Conservation (phyloP, 2,797 vertebrate species). For the Danio choprae region DNA sequence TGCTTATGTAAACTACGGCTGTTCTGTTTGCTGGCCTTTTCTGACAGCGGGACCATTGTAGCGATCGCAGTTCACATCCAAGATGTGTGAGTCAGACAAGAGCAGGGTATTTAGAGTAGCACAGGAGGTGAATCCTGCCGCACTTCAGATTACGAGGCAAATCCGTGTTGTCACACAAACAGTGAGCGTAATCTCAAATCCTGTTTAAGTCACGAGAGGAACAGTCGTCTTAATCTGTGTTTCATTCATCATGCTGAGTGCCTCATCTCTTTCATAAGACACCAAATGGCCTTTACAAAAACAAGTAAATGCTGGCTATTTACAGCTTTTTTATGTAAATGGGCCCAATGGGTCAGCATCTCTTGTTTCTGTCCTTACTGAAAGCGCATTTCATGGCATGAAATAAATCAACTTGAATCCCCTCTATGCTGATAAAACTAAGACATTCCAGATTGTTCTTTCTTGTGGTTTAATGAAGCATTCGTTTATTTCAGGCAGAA, state of each 20-base stretch:
- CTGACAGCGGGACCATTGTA: slow-evolving; percentile 19
- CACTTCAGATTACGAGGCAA: slow-evolving; percentile 36
- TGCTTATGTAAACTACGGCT: slow-evolving; percentile 32
- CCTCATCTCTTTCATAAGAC: neutral
- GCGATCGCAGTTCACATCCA: slow-evolving; percentile 4
- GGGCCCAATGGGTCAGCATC: slow-evolving; percentile 10
- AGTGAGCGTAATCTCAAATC: slow-evolving; percentile 20
- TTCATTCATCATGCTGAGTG: slow-evolving; percentile 21
- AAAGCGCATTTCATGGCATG: slow-evolving; percentile 42
- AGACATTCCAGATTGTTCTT: slow-evolving; percentile 59
- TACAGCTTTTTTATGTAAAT: neutral
- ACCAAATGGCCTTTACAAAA: neutral
- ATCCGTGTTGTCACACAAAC: slow-evolving; percentile 21
- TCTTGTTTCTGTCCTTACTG: slow-evolving; percentile 34
- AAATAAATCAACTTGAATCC: slow-evolving; percentile 52
- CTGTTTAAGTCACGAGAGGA: slow-evolving; percentile 21
- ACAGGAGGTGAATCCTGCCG: neutral
- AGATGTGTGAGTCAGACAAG: neutral
- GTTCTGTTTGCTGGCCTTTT: slow-evolving; percentile 31
- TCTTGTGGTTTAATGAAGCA: slow-evolving; percentile 55
- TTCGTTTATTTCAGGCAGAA: slow-evolving; percentile 55
- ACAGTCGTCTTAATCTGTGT: slow-evolving; percentile 21
- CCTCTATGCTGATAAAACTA: slow-evolving; percentile 45
- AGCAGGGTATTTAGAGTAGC: slow-evolving; percentile 15
- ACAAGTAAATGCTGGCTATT: slow-evolving; percentile 7